Evolutionary conservation across 2,113 vertebrate genomes (phyloP).

Genomic region (Actenoides lindsayi): DNA sequence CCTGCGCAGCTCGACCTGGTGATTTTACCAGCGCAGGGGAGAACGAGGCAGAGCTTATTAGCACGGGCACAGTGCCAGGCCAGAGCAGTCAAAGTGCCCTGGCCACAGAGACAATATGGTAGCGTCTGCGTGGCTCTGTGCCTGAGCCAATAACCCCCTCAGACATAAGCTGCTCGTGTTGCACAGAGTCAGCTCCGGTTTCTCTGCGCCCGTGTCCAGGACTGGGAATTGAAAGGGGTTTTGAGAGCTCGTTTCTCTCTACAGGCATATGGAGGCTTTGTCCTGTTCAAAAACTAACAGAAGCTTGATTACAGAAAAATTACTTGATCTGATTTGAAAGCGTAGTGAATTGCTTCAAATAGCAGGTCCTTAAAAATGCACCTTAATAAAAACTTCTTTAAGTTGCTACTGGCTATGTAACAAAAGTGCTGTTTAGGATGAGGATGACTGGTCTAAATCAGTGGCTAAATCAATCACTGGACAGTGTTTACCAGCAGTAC

Average conservation of each 20-base stretch:
- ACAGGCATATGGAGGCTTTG: accelerated
- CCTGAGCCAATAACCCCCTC: not conserved
- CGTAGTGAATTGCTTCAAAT: not conserved
- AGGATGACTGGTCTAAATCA: not conserved
- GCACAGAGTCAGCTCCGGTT: not conserved
- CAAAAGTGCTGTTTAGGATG: not conserved
- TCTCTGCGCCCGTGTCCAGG: not conserved
- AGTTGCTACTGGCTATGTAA: not conserved
- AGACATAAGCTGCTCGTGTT: not conserved
- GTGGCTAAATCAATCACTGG: not conserved
- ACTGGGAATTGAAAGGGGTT: not conserved
- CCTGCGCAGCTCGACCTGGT: accelerated
- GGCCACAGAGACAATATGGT: not conserved
- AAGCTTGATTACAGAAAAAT: not conserved
- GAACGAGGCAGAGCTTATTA: not conserved
- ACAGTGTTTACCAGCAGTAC: not conserved
- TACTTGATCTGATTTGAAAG: not conserved
- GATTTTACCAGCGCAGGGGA: not conserved
- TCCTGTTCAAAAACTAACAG: not conserved
- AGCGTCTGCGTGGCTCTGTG: not conserved
- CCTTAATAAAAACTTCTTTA: not conserved
- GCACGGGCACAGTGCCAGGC: not conserved
- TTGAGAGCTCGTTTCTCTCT: not conserved
- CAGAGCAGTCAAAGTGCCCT: not conserved
- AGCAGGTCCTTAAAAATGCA: not conserved